Evolutionary conservation across 2,113 vertebrate species (phyloP).

Genomic region (Baryphthengus martii): DNA sequence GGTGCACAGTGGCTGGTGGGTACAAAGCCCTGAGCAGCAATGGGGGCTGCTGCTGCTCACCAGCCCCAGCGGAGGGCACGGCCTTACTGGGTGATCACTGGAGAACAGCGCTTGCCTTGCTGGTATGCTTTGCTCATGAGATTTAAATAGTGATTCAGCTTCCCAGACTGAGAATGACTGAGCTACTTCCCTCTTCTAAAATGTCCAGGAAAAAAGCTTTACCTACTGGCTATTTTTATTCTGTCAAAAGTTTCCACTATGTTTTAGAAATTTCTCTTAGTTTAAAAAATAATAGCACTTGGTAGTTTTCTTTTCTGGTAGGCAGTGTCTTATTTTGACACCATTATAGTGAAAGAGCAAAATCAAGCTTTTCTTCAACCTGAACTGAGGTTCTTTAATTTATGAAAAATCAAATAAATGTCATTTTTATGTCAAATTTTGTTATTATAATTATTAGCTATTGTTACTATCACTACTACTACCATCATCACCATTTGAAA

Average conservation of each 20-base stretch:
- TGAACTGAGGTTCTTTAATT: not conserved
- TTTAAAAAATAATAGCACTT: not conserved
- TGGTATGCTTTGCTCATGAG: not conserved
- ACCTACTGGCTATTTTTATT: not conserved
- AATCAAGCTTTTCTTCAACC: not conserved
- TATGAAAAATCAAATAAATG: not conserved
- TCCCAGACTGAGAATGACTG: not conserved
- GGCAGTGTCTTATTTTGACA: not conserved
- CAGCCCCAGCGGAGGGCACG: not conserved
- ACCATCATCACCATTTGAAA: not conserved
- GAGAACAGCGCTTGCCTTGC: not conserved
- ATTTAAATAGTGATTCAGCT: not conserved
- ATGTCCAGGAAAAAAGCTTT: not conserved
- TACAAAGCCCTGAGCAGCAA: not conserved
- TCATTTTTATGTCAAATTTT: not conserved
- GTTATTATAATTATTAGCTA: not conserved
- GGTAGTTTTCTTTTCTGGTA: not conserved
- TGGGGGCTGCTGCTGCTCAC: not conserved
- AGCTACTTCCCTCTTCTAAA: not conserved
- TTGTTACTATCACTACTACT: not conserved
- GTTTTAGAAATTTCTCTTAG: not conserved
- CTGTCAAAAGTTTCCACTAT: not conserved
- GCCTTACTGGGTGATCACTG: not conserved
- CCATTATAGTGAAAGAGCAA: not conserved
- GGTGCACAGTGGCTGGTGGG: not conserved